Base-by-base conservation (phyloP, 2,888 invertebrate genomes). In the Drosophila conformis region DNA sequence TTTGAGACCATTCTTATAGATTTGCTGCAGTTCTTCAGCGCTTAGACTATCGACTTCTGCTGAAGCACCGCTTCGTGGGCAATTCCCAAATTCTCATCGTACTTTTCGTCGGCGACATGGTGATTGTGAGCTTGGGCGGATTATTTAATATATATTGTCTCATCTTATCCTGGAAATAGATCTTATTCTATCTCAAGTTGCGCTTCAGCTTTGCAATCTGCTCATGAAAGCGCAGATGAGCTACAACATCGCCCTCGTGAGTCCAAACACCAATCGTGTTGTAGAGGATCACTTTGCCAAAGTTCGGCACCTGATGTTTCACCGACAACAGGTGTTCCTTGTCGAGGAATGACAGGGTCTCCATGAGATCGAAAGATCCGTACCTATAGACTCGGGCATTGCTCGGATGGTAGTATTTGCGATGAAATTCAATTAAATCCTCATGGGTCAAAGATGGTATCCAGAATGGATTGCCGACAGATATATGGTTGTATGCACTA, bases 281-380 rank as follows among this genome's bases (percentile, higher is more conserved):
- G 91, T 97, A 96, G 0, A 97, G 93, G n/a, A 98, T 90, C 82
- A 95, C 95, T 3, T 98, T 94, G 0, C 99, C 99, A 92, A 98
- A 98, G 92, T 97, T 97, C 0, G 96, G 95, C 0, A 96, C 95
- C 92, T 98, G 97, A 91, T 98, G 98, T 91, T 98, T 98, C 2
- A 96, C 94, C 0, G 95, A 94, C 13, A 99, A 94, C 36, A 97
- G 94, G 92, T 97, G 97, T 58, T 95, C 93, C 18, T 95, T 94
- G 87, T 98, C 95, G 0, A 99, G 94, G 88, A 96, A 96, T 83
- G 96, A 95, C 10, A 99, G 94, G 72, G 97, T 96, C 21, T 95
- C 94, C 79, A 95, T 95, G 25, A 98, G 91, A 1, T 98, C 96
- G 82, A 98, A 96, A 90, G 97, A 97, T 0, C 99, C 99, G 92